These are phyloP conservation scores for Heliconius sara DNA, from an alignment of 2,888 invertebrate species.

Conservation along the genomic window DNA sequence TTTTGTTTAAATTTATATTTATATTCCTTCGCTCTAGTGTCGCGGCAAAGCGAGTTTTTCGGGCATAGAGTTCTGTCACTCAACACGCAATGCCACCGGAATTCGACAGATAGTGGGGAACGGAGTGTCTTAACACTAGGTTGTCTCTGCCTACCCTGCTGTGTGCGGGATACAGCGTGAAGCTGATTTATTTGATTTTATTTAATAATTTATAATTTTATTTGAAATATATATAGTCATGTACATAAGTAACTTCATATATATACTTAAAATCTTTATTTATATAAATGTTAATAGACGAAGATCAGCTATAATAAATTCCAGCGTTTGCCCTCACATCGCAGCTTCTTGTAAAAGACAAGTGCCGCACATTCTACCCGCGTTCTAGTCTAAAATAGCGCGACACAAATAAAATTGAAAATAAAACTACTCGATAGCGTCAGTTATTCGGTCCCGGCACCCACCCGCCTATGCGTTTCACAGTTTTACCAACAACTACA, in stretches of 20 bases:
- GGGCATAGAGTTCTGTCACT: too few relatives aligned
- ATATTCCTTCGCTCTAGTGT: too few relatives aligned
- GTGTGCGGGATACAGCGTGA: too few relatives aligned
- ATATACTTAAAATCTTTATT: too few relatives aligned
- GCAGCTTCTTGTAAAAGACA: conserved; percentile 74
- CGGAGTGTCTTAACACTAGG: too few relatives aligned
- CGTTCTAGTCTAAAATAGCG: conserved; percentile 80
- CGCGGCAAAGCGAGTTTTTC: too few relatives aligned
- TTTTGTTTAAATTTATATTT: too few relatives aligned
- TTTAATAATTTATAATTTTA: conserved; percentile 19
- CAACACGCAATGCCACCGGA: too few relatives aligned
- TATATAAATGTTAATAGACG: background rate
- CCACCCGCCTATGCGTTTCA: conserved; percentile 50
- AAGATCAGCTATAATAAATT: conserved; percentile 50
- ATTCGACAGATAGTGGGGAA: too few relatives aligned
- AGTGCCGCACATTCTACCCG: conserved; percentile 65
- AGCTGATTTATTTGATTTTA: too few relatives aligned
- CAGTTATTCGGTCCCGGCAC: conserved; percentile 70
- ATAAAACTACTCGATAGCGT: conserved; percentile 80
- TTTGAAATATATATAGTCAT: conserved; percentile 56
- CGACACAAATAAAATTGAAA: conserved; percentile 84
- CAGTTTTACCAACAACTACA: conserved; percentile 50
- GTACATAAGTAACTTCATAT: background rate
- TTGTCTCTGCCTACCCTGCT: too few relatives aligned
- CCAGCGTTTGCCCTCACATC: conserved; percentile 70